Conservation (phyloP, 2,888 invertebrate species). For the Omphaloscelis lunosa region DNA sequence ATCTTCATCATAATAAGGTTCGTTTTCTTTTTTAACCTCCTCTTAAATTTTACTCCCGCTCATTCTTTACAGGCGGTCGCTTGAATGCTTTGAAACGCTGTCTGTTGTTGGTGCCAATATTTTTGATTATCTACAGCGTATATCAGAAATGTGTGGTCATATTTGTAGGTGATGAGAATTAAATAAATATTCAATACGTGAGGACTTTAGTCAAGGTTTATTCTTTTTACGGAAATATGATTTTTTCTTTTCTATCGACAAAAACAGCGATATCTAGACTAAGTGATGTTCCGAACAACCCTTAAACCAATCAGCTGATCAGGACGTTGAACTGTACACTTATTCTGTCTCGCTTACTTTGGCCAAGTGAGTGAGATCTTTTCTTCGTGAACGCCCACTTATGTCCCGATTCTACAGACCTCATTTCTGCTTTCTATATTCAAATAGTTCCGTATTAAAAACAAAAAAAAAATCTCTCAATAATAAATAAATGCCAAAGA, state of each 20-base stretch:
- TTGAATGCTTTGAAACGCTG: conserved; percentile 82
- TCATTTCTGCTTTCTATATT: not conserved
- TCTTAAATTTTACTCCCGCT: conserved; percentile 80
- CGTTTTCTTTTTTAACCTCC: conserved; percentile 89
- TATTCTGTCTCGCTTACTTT: not conserved
- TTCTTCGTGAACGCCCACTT: not conserved
- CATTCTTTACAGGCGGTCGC: conserved; percentile 78
- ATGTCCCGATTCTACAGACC: not conserved
- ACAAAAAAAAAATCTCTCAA: not conserved
- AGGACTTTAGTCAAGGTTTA: not conserved
- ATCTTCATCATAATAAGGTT: conserved; percentile 95
- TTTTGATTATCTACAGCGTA: conserved; percentile 53
- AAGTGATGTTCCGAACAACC: not conserved
- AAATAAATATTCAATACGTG: not conserved
- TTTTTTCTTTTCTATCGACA: not conserved
- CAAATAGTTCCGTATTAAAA: not conserved
- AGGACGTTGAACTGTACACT: not conserved
- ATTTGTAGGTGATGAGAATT: not conserved
- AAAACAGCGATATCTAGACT: not conserved
- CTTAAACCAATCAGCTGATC: not conserved
- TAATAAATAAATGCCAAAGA: not conserved
- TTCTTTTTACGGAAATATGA: not conserved
- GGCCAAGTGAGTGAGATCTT: not conserved
- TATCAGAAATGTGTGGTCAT: conserved; percentile 4
- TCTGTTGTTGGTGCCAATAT: conserved; percentile 65